A percentile compares a stretch with the other conserved stretches of the same genome.
phyloP scores from a whole-genome alignment of 2,113 vertebrate species.

The rabbit (Oryctolagus cuniculus) region DNA sequence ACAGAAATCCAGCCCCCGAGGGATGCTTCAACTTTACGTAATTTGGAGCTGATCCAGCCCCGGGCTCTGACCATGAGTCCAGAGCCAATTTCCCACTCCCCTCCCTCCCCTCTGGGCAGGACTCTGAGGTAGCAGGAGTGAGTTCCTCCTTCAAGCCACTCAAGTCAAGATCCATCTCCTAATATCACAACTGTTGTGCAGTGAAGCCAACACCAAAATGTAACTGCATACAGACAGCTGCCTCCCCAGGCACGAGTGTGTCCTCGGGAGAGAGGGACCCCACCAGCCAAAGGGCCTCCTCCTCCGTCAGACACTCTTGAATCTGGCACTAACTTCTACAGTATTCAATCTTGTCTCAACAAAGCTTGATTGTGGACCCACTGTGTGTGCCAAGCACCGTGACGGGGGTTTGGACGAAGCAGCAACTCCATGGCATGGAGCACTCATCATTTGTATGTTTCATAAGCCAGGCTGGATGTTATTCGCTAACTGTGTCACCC shows the following conservation, averaged over 20 bases:
- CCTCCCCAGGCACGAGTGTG: neutral
- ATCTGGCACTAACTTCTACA: neutral
- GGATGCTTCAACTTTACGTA: neutral
- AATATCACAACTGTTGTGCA: neutral
- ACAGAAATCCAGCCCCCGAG: neutral
- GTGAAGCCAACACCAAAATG: constrained; percentile 36
- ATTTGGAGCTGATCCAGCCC: neutral
- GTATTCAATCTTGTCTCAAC: neutral
- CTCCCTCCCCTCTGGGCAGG: neutral
- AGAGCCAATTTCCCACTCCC: neutral
- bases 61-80: neutral
- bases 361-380: neutral
- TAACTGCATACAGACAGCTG: neutral
- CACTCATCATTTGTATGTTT: neutral
- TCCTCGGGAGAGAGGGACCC: neutral
- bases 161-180: neutral
- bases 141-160: neutral
- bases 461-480: neutral
- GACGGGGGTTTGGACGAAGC: neutral
- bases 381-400: neutral
- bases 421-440: neutral
- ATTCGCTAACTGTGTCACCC: neutral
- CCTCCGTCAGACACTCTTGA: neutral
- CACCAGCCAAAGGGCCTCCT: neutral
- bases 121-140: neutral